Conservation (phyloP, 2,888 invertebrate genomes). For the Tenthredo livida region DNA sequence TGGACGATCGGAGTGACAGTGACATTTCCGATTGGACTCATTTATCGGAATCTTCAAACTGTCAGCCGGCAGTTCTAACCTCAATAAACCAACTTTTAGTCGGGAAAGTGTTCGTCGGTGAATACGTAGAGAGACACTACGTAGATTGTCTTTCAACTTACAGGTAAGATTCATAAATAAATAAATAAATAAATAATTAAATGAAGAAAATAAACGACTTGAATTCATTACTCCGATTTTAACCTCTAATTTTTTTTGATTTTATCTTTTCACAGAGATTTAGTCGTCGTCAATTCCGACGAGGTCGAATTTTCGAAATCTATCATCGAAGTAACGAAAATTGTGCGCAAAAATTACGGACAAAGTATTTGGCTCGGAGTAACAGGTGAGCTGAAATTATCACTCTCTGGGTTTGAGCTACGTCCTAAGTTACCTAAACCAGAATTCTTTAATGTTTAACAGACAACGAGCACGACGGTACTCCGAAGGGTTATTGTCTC, state of each 20-base stretch:
- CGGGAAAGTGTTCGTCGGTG: slow-evolving; percentile 66
- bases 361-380: slow-evolving; percentile 64
- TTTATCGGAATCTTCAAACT: slow-evolving; percentile 1
- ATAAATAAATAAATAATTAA: no score
- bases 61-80: background rate
- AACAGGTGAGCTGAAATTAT: slow-evolving; percentile 61
- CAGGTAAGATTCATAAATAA: slow-evolving; percentile 61
- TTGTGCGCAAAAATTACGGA: slow-evolving; percentile 57
- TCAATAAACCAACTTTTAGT: slow-evolving; percentile 18
- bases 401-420: slow-evolving; percentile 13
- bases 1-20: slow-evolving; percentile 29
- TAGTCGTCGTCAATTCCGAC: slow-evolving; percentile 63
- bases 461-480: slow-evolving; percentile 56
- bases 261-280: slow-evolving; percentile 61
- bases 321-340: slow-evolving; percentile 58
- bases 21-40: slow-evolving; percentile 34
- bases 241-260: background rate
- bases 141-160: slow-evolving; percentile 64
- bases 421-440: background rate
- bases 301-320: slow-evolving; percentile 62
- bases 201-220: background rate
- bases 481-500: slow-evolving; percentile 60
- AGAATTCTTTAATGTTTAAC: background rate
- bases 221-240: slow-evolving; percentile 26
- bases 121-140: slow-evolving; percentile 66